These are phyloP conservation scores for Myotis yumanensis DNA, from an alignment of 2,113 vertebrate genomes.

Conservation along the genomic window DNA sequence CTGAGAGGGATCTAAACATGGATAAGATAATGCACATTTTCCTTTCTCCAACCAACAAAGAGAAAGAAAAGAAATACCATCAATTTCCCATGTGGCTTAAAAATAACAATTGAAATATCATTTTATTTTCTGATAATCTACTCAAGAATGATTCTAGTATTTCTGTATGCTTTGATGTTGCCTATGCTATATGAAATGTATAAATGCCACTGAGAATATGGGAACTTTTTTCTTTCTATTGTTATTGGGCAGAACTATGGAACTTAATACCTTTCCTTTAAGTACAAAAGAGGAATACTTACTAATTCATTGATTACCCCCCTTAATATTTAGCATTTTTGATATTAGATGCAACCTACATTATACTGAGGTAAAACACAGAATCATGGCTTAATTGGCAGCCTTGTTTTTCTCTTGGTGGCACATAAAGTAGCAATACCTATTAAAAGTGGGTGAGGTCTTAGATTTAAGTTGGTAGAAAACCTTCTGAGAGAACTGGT, in stretches of 20 bases:
- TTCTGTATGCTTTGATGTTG: not conserved
- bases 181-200: not conserved
- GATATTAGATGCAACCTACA: not conserved
- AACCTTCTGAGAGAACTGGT: not conserved
- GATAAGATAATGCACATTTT: constrained; percentile 83
- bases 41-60: constrained; percentile 51
- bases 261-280: not conserved
- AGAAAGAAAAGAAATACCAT: constrained; percentile 42
- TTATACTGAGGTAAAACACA: not conserved
- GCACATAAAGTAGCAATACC: not conserved
- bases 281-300: not conserved
- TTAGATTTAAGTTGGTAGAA: not conserved
- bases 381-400: not conserved
- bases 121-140: not conserved
- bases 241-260: not conserved
- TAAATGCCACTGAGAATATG: not conserved
- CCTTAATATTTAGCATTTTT: not conserved
- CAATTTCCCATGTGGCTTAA: constrained; percentile 31
- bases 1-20: constrained; percentile 95
- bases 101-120: constrained; percentile 14
- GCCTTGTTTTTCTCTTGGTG: not conserved
- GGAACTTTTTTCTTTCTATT: not conserved
- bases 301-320: not conserved
- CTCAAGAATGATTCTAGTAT: not conserved
- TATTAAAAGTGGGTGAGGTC: not conserved